Base-by-base conservation (phyloP, 1,140 invertebrate genomes). In the Coptotermes formosanus region DNA sequence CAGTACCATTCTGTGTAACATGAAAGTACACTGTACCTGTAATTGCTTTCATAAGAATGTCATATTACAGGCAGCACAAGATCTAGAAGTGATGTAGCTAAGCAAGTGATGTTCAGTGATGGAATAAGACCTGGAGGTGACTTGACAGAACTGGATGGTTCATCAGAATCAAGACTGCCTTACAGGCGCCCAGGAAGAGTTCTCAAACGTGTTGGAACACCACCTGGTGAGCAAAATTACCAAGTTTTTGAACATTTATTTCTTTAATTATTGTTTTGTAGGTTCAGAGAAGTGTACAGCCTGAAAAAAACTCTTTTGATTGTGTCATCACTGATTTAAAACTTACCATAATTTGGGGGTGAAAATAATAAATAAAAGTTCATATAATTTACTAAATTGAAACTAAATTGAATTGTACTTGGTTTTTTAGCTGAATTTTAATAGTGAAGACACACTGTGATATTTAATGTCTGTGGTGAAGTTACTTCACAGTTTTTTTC, bases 81-180 rank as follows among this genome's bases (percentile, higher is more conserved):
- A 88, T 89, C 92, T 83, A 90, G 93, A 89, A 84, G 85, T 84
- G 91, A 94, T 90, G 91, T 94, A 89, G 90, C 94, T 90, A 95
- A 95, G 89, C 96, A 95, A 88, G 97, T 98, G 16, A 97, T 98
- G 93, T 98, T 98, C 90, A 97, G 96, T 89, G 97, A 98, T 92
- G 97, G 97, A 88, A 97, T 98, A 90, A 93, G 97, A 88, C 97
- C 97, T 86, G 97, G 97, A 87, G 97, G 96, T 89, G 97, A 98
- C 92, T 92, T 97, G 87, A 96, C 96, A 86, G 96, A 97, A 90
- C 91, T 95, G 85, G 95, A 95, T 90, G 91, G 91, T 69, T 90
- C 91, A 55, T 90, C 91, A 89, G 92, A 93, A 87, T 88, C 87
- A 21, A 89, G 88, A 89, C 89, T 87, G 88, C 90, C 87, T 23